Evolutionary conservation across 2,888 invertebrate species (phyloP), one percentile per base, ranked within the genome.

Genomic region (Podotricha telesiphe): DNA sequence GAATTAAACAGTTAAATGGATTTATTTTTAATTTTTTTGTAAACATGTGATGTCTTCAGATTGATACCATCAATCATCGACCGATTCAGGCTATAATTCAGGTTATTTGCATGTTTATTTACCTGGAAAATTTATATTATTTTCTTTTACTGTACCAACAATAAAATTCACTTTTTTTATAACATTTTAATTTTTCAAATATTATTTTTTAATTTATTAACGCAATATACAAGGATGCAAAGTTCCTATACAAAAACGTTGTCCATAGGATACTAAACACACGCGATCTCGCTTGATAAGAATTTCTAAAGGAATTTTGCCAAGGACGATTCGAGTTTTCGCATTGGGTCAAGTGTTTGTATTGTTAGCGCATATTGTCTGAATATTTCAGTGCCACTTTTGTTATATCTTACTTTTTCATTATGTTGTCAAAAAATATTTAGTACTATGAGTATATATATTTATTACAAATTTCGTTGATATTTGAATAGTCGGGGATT

Each of bases 301-400:
- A 11, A 50, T 22, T 50, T 50, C 50, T 22, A 50, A 50, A 50
- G 17, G 47, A 56, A 42, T 37, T 37, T 17, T 8, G 40, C 58
- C 40, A 13, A 61, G 61, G 47, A 28, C 47, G 19, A 19, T 47
- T 51, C 56, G n/a, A 53, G 67, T 59, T 51, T 55, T 51, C 47
- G 47, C 42, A 64, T 51, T 17, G 64, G 67, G 70, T 70, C 67
- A 70, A 70, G 70, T 55, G 53, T 63, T 70, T 56, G 70, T 67
- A 67, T 70, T 67, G 70, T 67, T 53, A 67, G 51, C 55, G 28
- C 59, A 56, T 56, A 55, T 62, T 67, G 51, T 59, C 51, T 68
- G 59, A 53, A 68, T 68, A 68, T 65, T 68, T 65, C 59, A 68
- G 64, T 51, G 15, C 64, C 7, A 51, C 58, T 59, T 68, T 63